phyloP scores from a whole-genome alignment of 2,113 vertebrate species.

The Erinaceus europaeus region DNA sequence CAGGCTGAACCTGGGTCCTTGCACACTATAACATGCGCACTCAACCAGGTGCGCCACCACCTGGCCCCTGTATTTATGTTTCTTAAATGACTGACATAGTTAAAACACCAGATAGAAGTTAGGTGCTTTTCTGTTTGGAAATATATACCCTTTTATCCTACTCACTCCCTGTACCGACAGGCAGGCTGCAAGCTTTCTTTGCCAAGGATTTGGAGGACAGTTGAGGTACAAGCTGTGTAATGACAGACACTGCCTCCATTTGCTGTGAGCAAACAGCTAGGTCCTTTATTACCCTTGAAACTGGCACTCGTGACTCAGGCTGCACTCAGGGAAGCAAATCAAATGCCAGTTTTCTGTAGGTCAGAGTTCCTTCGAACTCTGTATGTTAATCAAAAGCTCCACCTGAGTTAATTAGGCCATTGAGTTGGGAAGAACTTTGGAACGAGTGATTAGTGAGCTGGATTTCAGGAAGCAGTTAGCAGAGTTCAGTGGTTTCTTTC shows the following conservation, averaged over 20 bases:
- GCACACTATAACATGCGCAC: too few species aligned
- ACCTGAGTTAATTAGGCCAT: constrained; percentile 50
- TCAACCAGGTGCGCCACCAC: too few species aligned
- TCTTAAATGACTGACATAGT: constrained; percentile 22
- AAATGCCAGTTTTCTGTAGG: constrained; percentile 61
- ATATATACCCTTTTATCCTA: neutral
- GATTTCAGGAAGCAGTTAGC: neutral
- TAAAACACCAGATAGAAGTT: constrained; percentile 52
- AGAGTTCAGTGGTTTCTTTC: neutral
- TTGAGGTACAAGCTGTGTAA: constrained; percentile 1
- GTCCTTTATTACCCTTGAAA: constrained; percentile 80
- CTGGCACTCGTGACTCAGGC: constrained; percentile 72
- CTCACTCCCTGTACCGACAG: neutral
- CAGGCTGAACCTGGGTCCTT: too few species aligned
- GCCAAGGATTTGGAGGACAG: constrained; percentile 56
- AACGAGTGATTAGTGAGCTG: constrained; percentile 7
- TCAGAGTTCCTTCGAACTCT: constrained; percentile 60
- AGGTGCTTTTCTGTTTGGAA: constrained; percentile 62
- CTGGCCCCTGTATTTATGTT: constrained; percentile 31
- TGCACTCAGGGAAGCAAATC: constrained; percentile 27
- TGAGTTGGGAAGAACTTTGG: constrained; percentile 29
- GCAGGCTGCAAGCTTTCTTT: neutral
- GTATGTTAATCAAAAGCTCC: constrained; percentile 74
- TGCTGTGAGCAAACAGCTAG: constrained; percentile 78
- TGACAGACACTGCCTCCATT: constrained; percentile 67